Conservation (phyloP, 2,797 vertebrate genomes). For the Arrhamphus sclerolepis region DNA sequence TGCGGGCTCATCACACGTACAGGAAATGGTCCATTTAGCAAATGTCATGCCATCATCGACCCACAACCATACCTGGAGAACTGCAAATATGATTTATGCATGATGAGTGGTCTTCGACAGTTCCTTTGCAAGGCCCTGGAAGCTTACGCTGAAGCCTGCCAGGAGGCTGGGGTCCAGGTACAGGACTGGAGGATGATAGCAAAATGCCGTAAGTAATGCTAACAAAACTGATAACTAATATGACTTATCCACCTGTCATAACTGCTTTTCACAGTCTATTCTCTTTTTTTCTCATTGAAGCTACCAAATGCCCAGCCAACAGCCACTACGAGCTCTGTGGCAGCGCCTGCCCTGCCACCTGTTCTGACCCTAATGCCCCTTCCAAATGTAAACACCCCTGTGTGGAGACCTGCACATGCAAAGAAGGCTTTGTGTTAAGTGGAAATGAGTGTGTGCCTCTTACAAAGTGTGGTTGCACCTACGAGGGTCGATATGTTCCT, state of each 20-base stretch:
- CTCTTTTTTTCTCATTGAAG: conserved; percentile 46
- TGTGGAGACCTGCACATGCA: conserved; percentile 76
- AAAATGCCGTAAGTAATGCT: conserved; percentile 71
- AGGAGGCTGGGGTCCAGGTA: conserved; percentile 53
- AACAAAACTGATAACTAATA: not conserved
- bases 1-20: conserved; percentile 60
- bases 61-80: conserved; percentile 70
- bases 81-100: conserved; percentile 72
- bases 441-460: conserved; percentile 59
- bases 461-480: conserved; percentile 71
- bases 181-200: conserved; percentile 66
- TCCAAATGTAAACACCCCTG: conserved; percentile 71
- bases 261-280: not conserved
- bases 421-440: conserved; percentile 72
- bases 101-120: conserved; percentile 50
- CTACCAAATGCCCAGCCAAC: conserved; percentile 70
- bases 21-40: conserved; percentile 57
- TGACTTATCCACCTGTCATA: not conserved
- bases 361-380: conserved; percentile 56
- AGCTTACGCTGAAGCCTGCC: conserved; percentile 63
- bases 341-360: conserved; percentile 78
- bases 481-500: conserved; percentile 65
- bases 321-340: conserved; percentile 79
- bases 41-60: conserved; percentile 62
- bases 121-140: conserved; percentile 68